These are phyloP conservation scores for Tribolium freemani DNA, from an alignment of 2,888 invertebrate species.

Conservation along the genomic window DNA sequence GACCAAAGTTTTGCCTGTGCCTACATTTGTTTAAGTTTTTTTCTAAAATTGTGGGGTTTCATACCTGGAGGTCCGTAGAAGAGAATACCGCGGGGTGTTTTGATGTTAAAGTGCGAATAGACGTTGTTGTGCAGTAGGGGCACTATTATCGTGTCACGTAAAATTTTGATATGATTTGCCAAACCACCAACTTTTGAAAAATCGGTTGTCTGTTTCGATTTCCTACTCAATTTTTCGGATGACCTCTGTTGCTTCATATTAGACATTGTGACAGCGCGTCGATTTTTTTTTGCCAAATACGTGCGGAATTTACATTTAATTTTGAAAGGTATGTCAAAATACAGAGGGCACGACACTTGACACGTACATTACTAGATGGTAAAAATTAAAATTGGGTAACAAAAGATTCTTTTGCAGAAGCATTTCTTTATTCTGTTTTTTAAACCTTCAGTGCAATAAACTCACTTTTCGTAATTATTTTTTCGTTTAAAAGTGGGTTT, in stretches of 20 bases:
- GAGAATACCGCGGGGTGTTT: constrained; percentile 64
- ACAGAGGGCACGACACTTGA: constrained; percentile 1
- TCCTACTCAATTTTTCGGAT: constrained; percentile 24
- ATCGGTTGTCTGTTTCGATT: constrained; percentile 54
- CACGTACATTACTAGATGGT: background rate
- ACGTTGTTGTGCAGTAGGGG: constrained; percentile 64
- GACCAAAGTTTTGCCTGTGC: constrained; percentile 66
- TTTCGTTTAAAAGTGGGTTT: too few species aligned
- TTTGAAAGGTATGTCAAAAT: constrained; percentile 27
- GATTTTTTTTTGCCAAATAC: background rate
- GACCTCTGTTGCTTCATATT: background rate
- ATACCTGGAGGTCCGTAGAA: constrained; percentile 66
- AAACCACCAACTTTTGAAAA: constrained; percentile 65
- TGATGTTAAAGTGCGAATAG: constrained; percentile 64
- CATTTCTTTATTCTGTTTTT: too few species aligned
- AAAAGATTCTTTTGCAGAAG: too few species aligned
- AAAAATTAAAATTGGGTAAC: too few species aligned
- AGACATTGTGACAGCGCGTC: constrained; percentile 9
- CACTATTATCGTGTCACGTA: constrained; percentile 63
- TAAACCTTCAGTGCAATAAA: too few species aligned
- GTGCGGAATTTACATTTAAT: constrained; percentile 11
- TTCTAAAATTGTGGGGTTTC: background rate
- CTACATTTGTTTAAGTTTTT: constrained; percentile 46
- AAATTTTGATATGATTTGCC: constrained; percentile 59
- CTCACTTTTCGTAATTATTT: too few species aligned